phyloP scores from a whole-genome alignment of 2,888 invertebrate genomes.

The Scaptodrosophila latifasciaeformis region DNA sequence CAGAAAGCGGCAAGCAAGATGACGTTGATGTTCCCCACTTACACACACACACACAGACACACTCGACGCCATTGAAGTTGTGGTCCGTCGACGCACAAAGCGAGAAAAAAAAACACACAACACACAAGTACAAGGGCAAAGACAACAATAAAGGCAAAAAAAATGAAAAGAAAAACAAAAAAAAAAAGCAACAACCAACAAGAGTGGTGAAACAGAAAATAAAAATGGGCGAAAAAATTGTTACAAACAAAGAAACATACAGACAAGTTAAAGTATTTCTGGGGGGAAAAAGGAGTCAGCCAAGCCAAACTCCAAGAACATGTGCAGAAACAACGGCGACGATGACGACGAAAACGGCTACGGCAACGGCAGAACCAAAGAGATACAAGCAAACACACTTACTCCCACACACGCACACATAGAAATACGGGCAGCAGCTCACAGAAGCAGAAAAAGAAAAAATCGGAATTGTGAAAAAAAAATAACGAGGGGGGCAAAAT shows the following conservation, averaged over 20 bases:
- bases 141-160: slow-evolving; percentile 64
- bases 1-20: slow-evolving; percentile 12
- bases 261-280: background rate
- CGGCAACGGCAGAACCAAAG: slow-evolving; percentile 48
- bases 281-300: slow-evolving; percentile 20
- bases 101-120: slow-evolving; percentile 38
- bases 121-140: slow-evolving; percentile 20
- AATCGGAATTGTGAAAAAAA: slow-evolving; percentile 32
- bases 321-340: slow-evolving; percentile 65
- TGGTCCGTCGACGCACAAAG: slow-evolving; percentile 33
- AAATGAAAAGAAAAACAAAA: slow-evolving; percentile 47
- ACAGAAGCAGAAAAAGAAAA: slow-evolving; percentile 17
- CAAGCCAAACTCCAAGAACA: slow-evolving; percentile 60
- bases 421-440: background rate
- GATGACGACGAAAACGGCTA: slow-evolving; percentile 9
- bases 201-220: slow-evolving; percentile 51
- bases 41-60: slow-evolving; percentile 1
- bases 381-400: slow-evolving; percentile 58
- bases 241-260: slow-evolving; percentile 18
- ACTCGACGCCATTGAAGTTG: slow-evolving; percentile 58
- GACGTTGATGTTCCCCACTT: too few relatives aligned
- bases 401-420: slow-evolving; percentile 10
- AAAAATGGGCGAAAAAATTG: slow-evolving; percentile 55
- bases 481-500: too few relatives aligned
- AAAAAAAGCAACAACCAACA: too few relatives aligned